A percentile compares a stretch with the other conserved stretches of the same genome.
Conservation (phyloP, 2,797 vertebrate species). For the Enteromius paludinosus region DNA sequence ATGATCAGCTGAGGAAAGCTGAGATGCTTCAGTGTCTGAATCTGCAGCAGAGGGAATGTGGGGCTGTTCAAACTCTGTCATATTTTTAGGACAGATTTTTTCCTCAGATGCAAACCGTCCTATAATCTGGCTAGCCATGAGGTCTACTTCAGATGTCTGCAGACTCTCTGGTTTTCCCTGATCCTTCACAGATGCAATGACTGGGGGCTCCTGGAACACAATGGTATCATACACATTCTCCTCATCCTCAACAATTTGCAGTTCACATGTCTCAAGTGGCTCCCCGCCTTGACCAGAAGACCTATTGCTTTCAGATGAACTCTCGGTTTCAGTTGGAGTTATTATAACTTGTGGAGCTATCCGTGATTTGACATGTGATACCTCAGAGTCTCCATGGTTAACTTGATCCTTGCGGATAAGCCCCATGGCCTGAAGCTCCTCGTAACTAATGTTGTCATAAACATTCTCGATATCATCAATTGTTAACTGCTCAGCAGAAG, state of each 20-base stretch:
- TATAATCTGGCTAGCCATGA: constrained; percentile 74
- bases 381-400: constrained; percentile 58
- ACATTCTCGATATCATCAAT: constrained; percentile 92
- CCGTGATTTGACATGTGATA: constrained; percentile 60
- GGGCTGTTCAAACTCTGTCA: constrained; percentile 68
- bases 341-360: constrained; percentile 57
- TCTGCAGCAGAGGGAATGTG: constrained; percentile 62
- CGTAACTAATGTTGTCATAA: constrained; percentile 96
- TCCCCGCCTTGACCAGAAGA: constrained; percentile 72
- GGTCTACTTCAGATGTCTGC: constrained; percentile 80
- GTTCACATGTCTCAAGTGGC: constrained; percentile 75
- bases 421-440: constrained; percentile 93
- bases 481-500: constrained; percentile 88
- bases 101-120: constrained; percentile 85
- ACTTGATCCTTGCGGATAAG: constrained; percentile 80
- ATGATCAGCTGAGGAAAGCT: constrained; percentile 82
- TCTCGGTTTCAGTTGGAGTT: constrained; percentile 69
- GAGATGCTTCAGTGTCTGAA: constrained; percentile 76
- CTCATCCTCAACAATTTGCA: constrained; percentile 81
- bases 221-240: constrained; percentile 96
- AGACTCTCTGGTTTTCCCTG: constrained; percentile 71
- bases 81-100: constrained; percentile 84
- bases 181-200: constrained; percentile 55
- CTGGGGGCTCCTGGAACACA: constrained; percentile 80
- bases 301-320: constrained; percentile 68